phyloP scores from a whole-genome alignment of 2,113 vertebrate species.

The Thinocorus orbignyianus region DNA sequence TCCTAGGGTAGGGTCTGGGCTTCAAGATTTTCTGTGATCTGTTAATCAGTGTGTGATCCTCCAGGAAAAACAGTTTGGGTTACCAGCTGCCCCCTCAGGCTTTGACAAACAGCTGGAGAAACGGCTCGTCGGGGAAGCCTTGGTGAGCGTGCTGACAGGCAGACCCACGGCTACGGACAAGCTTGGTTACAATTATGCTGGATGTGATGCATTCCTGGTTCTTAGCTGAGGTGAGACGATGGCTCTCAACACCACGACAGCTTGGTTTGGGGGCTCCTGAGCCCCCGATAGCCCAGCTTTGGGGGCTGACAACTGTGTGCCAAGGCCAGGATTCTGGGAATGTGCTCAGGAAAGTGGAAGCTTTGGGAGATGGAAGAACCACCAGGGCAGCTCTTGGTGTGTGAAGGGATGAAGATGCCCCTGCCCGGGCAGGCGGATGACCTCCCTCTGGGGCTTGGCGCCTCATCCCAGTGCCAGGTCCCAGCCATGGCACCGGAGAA shows the following conservation, averaged over 20 bases:
- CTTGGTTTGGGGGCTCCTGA: too few species aligned
- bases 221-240: not conserved
- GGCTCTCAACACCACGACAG: not conserved
- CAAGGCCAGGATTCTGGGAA: not conserved
- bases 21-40: not conserved
- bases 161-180: fast-evolving
- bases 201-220: not conserved
- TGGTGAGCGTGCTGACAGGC: not conserved
- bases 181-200: fast-evolving
- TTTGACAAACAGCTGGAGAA: not conserved
- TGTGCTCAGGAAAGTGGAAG: not conserved
- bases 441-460: not conserved
- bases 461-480: not conserved
- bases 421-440: not conserved
- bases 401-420: not conserved
- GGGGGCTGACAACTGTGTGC: not conserved
- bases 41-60: not conserved
- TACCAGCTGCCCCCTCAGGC: not conserved
- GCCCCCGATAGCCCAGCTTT: not conserved
- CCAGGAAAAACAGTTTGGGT: not conserved
- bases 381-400: fast-evolving
- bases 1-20: not conserved
- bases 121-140: not conserved
- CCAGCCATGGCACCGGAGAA: not conserved
- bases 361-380: not conserved